Evolutionary conservation across 2,888 invertebrate species (phyloP), one percentile per base, ranked within the genome.

Genomic region (Heteromurus nitidus): DNA sequence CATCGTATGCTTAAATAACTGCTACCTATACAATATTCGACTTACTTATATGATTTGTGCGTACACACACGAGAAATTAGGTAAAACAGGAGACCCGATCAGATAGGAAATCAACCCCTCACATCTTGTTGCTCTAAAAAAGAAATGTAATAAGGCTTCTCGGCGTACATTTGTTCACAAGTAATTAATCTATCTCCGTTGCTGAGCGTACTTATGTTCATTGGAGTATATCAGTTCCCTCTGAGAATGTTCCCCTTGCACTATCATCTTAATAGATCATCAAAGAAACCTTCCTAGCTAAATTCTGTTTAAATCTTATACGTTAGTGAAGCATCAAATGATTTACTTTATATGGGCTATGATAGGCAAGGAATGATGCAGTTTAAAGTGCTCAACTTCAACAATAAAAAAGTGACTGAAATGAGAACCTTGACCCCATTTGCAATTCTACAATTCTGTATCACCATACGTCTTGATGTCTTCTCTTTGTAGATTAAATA

Each of bases 341-440:
- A 53, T 53, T 55, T 26, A 26, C 26, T 9, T 55, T 11, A 24
- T 55, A 13, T 36, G 13, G n/a, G 47, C 16, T 36, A 13, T 13
- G 36, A n/a, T n/a, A n/a, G 47, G 11, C 16, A 11, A 11, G 47
- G 47, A 47, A 36, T 36, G 36, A 36, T 47, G 47, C n/a, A 47
- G 47, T 16, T 36, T n/a, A n/a, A n/a, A n/a, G n/a, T n/a, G n/a
- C n/a, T n/a, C n/a, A n/a, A n/a, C n/a, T n/a, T n/a, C n/a, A n/a
- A n/a, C n/a, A n/a, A 44, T n/a, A n/a, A 28, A 58, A 18, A 65
- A 65, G 50, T 53, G 36, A 50, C 64, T 65, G 64, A 74, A 74
- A 65, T 74, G 55, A 26, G 36, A 65, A 65, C 65, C 74, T 74
- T 74, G 74, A 65, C 74, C 31, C 36, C 64, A 74, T 74, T 74